These are phyloP conservation scores for Grantiella picta DNA, from an alignment of 2,113 vertebrate species.

Conservation along the genomic window DNA sequence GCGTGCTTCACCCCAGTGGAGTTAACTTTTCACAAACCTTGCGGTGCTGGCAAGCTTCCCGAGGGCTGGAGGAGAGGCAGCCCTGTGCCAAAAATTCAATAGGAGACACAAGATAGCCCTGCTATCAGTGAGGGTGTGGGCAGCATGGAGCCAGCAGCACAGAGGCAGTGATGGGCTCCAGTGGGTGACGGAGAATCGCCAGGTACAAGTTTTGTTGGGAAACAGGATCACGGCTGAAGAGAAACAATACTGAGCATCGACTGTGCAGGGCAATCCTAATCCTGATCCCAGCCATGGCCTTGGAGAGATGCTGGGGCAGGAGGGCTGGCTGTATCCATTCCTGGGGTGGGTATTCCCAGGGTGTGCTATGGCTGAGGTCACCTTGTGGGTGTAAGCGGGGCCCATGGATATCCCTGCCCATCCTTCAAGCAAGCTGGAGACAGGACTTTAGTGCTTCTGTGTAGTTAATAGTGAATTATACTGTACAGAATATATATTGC, in stretches of 20 bases:
- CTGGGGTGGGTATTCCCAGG: rapidly evolving
- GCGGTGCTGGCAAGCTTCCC: not conserved
- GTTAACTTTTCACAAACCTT: constrained; percentile 28
- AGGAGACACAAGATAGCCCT: not conserved
- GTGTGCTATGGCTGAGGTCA: rapidly evolving
- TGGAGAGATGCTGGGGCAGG: not conserved
- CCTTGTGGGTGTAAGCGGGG: no score
- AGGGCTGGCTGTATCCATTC: rapidly evolving
- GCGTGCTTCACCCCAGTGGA: not conserved
- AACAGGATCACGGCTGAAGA: rapidly evolving
- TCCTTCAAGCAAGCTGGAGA: not conserved
- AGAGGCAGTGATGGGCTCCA: rapidly evolving
- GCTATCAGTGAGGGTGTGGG: not conserved
- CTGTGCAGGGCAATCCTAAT: rapidly evolving
- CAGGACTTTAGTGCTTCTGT: not conserved
- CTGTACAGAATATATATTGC: rapidly evolving
- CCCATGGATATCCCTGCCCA: rapidly evolving
- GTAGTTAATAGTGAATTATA: not conserved
- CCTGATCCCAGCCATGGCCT: not conserved
- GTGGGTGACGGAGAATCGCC: rapidly evolving
- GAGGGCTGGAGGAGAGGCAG: constrained; percentile 3
- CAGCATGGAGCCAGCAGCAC: not conserved
- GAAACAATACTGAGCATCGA: rapidly evolving
- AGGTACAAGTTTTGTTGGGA: rapidly evolving
- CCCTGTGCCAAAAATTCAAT: not conserved